phyloP scores from a whole-genome alignment of 2,113 vertebrate species.

The Glaucomys volans region DNA sequence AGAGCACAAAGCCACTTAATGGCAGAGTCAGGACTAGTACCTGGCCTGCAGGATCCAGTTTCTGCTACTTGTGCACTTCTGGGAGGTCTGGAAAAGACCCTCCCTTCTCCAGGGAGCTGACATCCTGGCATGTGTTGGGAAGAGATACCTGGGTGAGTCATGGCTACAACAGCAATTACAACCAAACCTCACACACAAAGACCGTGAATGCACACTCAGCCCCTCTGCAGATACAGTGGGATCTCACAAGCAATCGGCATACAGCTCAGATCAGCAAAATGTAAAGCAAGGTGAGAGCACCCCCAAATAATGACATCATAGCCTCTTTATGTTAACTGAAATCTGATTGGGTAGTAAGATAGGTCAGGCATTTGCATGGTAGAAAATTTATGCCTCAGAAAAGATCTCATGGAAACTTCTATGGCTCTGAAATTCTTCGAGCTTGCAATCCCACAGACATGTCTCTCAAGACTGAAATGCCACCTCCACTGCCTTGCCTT shows the following conservation, averaged over 20 bases:
- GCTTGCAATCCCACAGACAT: rapidly evolving
- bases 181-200: not conserved
- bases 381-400: not conserved
- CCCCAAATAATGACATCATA: not conserved
- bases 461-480: not conserved
- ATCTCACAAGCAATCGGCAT: not conserved
- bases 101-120: not conserved
- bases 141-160: not conserved
- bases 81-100: not conserved
- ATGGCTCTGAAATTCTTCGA: rapidly evolving
- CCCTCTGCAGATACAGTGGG: not conserved
- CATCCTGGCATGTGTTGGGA: not conserved
- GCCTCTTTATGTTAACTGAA: not conserved
- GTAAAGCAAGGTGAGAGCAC: not conserved
- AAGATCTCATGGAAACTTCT: not conserved
- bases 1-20: not conserved
- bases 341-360: not conserved
- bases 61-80: not conserved
- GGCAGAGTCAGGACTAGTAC: not conserved
- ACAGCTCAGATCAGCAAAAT: not conserved
- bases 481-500: not conserved
- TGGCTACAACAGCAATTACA: not conserved
- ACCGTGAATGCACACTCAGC: not conserved
- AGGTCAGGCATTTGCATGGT: not conserved
- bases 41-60: not conserved